Base-by-base conservation (phyloP, 2,888 invertebrate genomes). In the Tetragnatha montana region DNA sequence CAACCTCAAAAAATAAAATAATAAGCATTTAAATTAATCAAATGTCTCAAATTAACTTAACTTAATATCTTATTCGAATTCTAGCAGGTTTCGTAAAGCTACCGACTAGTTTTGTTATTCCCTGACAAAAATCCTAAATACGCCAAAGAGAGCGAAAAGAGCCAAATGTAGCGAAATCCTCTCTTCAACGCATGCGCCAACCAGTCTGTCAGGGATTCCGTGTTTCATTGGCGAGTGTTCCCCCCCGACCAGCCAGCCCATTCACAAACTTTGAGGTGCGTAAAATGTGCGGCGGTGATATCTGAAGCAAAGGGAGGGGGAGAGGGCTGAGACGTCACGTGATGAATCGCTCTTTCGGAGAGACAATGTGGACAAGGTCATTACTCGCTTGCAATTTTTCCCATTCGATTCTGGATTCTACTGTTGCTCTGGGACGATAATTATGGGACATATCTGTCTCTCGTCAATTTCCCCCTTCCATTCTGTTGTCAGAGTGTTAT, bases 351-450 rank as follows among this genome's bases (percentile, higher is more conserved):
- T 78, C 70, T 17, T 82, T 70, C 49, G 70, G 19, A 70, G 79
- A 86, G 73, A 86, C 86, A 80, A 86, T 86, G 47, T 86, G 79
- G 47, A 71, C 74, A 86, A 86, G 80, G 86, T 86, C 80, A 74
- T 86, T 86, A 80, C 73, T 86, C 86, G 80, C 73, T 19, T 19
- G 50, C 71, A 71, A 71, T 76, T 80, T 73, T 60, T 60, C 60
- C 60, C 60, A 74, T 82, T 82, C 82, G 82, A 82, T 82, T 82
- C 60, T 82, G 74, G 22, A 60, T 22, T 60, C 74, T 60, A 4
- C 51, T 68, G 73, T 50, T 74, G 60, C 73, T 51, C 60, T 22
- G 70, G 60, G 17, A 82, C 14, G 74, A 51, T 12, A 82, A 74
- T 35, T 73, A 82, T 70, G 50, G 19, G 22, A 82, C 74, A 74